phyloP scores from a whole-genome alignment of 2,113 vertebrate species.

The Brachyistius frenatus region DNA sequence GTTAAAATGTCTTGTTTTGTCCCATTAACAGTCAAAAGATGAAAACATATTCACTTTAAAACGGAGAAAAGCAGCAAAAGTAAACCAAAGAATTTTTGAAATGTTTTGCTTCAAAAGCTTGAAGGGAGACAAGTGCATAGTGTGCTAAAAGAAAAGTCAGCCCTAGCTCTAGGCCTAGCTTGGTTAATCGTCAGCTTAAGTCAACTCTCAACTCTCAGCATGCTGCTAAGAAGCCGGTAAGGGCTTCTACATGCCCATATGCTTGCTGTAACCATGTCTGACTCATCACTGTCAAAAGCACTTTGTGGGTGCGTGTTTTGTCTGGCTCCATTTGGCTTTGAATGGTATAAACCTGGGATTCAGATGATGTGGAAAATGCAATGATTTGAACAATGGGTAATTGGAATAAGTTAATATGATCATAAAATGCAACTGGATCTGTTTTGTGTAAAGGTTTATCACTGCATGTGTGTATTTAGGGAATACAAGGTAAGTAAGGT shows the following conservation, averaged over 20 bases:
- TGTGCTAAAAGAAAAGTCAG: too few species aligned
- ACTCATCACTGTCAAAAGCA: slow-evolving; percentile 66
- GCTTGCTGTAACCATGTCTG: slow-evolving; percentile 57
- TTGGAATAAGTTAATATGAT: neutral
- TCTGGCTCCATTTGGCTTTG: slow-evolving; percentile 39
- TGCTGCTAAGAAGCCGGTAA: slow-evolving; percentile 55
- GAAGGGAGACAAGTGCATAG: too few species aligned
- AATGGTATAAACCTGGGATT: slow-evolving; percentile 27
- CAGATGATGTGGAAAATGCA: neutral
- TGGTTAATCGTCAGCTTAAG: too few species aligned
- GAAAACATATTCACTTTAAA: too few species aligned
- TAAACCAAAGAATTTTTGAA: too few species aligned
- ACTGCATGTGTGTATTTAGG: neutral
- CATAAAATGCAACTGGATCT: neutral
- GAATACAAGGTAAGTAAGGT: too few species aligned
- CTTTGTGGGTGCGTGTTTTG: slow-evolving; percentile 59
- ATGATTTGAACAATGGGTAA: neutral
- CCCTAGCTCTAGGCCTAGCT: too few species aligned
- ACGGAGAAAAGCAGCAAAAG: too few species aligned
- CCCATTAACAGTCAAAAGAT: too few species aligned
- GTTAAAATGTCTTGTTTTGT: too few species aligned
- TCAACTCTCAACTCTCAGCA: slow-evolving; percentile 50
- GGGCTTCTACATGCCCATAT: slow-evolving; percentile 64
- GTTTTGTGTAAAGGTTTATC: neutral
- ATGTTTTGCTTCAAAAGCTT: too few species aligned